Base-by-base conservation (phyloP, 2,888 invertebrate species). In the Strigamia maritima region DNA sequence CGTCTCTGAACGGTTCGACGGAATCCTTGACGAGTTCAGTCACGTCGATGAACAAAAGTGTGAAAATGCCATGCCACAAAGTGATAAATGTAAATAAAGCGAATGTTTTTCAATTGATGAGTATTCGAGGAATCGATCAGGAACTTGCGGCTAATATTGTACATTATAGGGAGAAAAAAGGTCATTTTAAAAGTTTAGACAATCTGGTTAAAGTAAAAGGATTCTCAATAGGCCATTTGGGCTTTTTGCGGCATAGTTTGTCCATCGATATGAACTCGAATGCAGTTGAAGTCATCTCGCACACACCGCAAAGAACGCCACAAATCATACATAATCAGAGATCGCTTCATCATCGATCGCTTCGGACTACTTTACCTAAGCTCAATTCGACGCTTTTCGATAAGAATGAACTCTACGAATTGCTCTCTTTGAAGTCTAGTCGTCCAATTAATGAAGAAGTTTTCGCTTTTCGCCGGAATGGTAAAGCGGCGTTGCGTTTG, bases 71-170 rank as follows among this genome's bases (percentile, higher is more conserved):
- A 44, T 35, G 12, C 7, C 28, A 16, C 14, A 78, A 78, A 65
- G 40, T 78, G 31, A 88, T 92, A 76, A 91, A 92, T 81, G 86
- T 92, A 28, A 94, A 94, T 86, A 89, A 89, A 28, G 92, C 92
- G n/a, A 92, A 90, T 84, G 91, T 93, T 79, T 93, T 93, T 87
- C 92, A 93, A 84, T 87, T 94, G 77, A 93, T 93, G 88, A 90
- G 90, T 83, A 89, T 94, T 24, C 90, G 91, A 77, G 92, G 93
- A 22, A 83, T 89, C 79, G 86, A 86, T 79, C 88, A 89, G 86
- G 91, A 92, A 84, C 87, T 93, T 84, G 94, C 93, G 1, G 93
- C 93, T 75, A 92, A 92, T 84, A 92, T 94, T 82, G 90, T 93
- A 10, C 90, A 91, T 83, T 90, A 92, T 84, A 87, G 93, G 80